Base-by-base conservation (phyloP, 2,113 vertebrate genomes). In the Dasyprocta punctata region DNA sequence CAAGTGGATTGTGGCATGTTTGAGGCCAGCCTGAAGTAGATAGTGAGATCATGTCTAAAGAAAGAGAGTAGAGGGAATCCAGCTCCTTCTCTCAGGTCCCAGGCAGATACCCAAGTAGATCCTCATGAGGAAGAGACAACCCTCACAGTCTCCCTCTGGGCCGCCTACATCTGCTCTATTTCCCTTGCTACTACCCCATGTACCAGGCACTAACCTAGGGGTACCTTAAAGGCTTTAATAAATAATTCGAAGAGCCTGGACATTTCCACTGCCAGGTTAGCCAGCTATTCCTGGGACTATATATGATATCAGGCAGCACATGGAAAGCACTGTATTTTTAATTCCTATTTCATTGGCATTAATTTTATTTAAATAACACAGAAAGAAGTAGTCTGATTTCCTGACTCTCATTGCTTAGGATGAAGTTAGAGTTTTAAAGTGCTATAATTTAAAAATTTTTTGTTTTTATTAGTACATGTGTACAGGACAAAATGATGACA, bases 161-260 rank as follows among this genome's bases (percentile, higher is more conserved):
- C 44, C 58, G 30, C 52, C 54, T 7, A n/a, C 11, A 11, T 20
- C n/a, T 81, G 24, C 20, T 10, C 19, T 36, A 0, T 14, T 58
- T 13, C 17, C 13, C 19, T 77, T 38, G n/a, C 17, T 11, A 0
- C 13, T 20, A 7, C 28, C 61, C 7, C 41, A 1, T 5, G 4
- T 38, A 10, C 19, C 36, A 77, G 28, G 47, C 52, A 26, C 44
- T 89, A 71, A 52, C 47, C 5, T 30, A 17, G 7, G 3, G 38
- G 4, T 12, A n/a, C 83, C 41, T 22, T 54, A 20, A 8, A 22
- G 16, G 24, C 78, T 88, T 81, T 81, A 56, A 85, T 65, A 17
- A 22, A 36, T 3, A 86, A 47, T 24, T 67, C 82, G 19, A 54
- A 83, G 71, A 49, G 77, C 47, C 2, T 1, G 3, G 56, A 7